Evolutionary conservation across 2,888 invertebrate species (phyloP), one percentile per base, ranked within the genome.

Genomic region (Cryptocephalus moraei): DNA sequence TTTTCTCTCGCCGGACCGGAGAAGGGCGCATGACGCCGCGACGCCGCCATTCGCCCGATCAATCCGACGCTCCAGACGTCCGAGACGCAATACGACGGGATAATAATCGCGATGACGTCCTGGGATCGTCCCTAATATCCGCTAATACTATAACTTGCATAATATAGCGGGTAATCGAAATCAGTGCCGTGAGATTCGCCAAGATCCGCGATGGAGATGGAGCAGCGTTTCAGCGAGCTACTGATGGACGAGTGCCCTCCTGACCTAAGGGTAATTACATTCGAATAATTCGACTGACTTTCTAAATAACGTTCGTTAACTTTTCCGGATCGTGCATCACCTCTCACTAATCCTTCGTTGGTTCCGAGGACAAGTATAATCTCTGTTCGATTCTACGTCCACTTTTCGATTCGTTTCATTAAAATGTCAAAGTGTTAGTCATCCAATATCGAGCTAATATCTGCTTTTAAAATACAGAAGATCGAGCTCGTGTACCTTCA

Each of bases 181-280:
- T 22, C 10, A 45, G 22, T 22, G 22, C 22, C 22, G 22, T 22
- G 6, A 22, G 22, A n/a, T n/a, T n/a, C 6, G 22, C 22, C 3
- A 6, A 22, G 22, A 6, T 22, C n/a, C n/a, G 22, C 6, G 22
- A 22, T 22, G 22, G 22, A 22, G 49, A 66, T 64, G 65, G 63
- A 64, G 62, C 60, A 63, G 56, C 62, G 62, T 54, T 62, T 56
- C 48, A 55, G 53, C 47, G 59, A 64, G 49, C 54, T 67, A 43
- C 56, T 67, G 46, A 65, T 67, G 62, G 64, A 67, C 56, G 66
- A 66, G 49, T 62, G 63, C 59, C 66, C 66, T 40, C 65, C 65
- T 48, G 66, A 67, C 56, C 56, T 67, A 33, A 57, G 63, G 65
- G 67, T 67, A 60, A 55, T 56, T 32, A 11, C 8, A 8, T 39